Evolutionary conservation across 1,140 invertebrate species (phyloP), one percentile per base, ranked within the genome.

Genomic region (Drosophila parvula): DNA sequence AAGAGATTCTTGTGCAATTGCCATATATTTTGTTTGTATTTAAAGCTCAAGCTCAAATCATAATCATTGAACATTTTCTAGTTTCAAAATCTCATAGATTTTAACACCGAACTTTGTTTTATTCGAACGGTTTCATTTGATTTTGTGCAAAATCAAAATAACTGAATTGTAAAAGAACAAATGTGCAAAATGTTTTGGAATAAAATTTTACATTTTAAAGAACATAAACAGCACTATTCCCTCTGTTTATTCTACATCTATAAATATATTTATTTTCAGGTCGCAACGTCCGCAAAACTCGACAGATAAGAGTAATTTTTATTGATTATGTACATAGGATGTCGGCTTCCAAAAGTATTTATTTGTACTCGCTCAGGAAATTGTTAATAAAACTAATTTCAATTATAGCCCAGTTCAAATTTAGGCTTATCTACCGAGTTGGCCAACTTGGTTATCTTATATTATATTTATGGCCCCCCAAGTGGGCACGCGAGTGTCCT

Each of bases 1-100:
- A 90, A 89, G 74, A 85, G 70, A 81, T 77, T 76, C 78, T 73
- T 82, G 81, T 90, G 81, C 81, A 90, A 90, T 89, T 65, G 40
- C 41, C 41, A 44, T 30, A 30, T 50, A 16, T 14, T 32, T 41
- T 16, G 5, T 34, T 64, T 58, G 69, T 55, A 36, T 70, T 60
- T 64, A 8, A 58, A 56, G 32, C 38, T 51, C 53, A 61, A 63
- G 38, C 71, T 43, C 30, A 70, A 70, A 53, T 56, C 48, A 30
- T 28, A 27, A 22, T 71, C n/a, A 79, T 71, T 80, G 51, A 51
- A 50, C 47, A 62, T 65, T 55, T 61, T 59, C 68, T 59, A 75
- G 78, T 85, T 75, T 85, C 57, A 12, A 81, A 86, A 86, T 88
- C 83, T 77, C 50, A 67, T 80, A 74, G 44, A 44, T 40, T 40